Conservation (phyloP, 1,140 invertebrate species). For the Galleria mellonella region DNA sequence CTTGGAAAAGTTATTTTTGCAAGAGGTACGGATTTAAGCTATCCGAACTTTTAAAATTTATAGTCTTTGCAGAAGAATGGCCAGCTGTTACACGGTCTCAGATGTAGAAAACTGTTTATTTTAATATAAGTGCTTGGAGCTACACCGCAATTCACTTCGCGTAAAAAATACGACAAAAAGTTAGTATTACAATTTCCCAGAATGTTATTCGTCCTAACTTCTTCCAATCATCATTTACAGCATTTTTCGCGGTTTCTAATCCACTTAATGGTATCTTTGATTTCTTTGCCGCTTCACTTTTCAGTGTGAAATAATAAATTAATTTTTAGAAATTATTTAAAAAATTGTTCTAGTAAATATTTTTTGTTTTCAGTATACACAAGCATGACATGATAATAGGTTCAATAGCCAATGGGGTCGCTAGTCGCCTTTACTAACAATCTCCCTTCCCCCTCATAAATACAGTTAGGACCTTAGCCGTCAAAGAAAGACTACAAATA, state of each 20-base stretch:
- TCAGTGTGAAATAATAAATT: constrained; percentile 54
- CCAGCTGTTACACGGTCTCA: no score
- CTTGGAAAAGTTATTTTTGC: no score
- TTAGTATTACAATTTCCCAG: constrained; percentile 79
- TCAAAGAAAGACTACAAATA: no score
- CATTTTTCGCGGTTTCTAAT: constrained; percentile 75
- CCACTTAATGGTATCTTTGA: constrained; percentile 73
- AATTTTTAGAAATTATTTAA: no score
- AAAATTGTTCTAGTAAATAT: not conserved
- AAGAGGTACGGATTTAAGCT: no score
- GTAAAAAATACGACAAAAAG: no score
- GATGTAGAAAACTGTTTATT: no score
- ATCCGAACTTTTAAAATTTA: no score
- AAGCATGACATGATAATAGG: no score
- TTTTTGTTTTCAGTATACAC: not conserved
- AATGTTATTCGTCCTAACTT: constrained; percentile 85
- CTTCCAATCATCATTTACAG: constrained; percentile 80
- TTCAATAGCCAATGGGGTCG: no score
- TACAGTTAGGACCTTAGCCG: constrained; percentile 38
- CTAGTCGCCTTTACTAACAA: not conserved
- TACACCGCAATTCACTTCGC: no score
- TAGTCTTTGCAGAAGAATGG: no score
- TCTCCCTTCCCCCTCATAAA: constrained; percentile 34
- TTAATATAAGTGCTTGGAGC: constrained; percentile 5
- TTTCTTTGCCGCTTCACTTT: constrained; percentile 70